A percentile compares a stretch with the other conserved stretches of the same genome.
These are phyloP conservation scores for Heliothis peltigera DNA, from an alignment of 2,888 invertebrate species.

Conservation along the genomic window DNA sequence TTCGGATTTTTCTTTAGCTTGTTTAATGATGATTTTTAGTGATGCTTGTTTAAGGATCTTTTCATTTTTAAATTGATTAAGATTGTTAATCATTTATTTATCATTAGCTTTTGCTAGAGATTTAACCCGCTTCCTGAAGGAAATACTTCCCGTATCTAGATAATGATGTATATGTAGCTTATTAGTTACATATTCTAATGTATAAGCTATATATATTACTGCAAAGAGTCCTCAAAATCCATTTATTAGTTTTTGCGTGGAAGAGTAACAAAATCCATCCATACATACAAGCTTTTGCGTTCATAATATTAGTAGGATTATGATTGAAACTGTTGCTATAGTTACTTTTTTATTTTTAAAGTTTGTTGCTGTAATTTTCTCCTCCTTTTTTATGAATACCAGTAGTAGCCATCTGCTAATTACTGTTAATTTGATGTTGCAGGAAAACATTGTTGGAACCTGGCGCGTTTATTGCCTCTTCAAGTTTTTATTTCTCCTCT, in stretches of 20 bases:
- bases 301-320: no score
- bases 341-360: neutral
- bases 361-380: neutral
- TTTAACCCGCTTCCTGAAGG: no score
- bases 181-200: no score
- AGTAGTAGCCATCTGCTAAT: neutral
- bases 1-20: constrained; percentile 2
- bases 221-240: no score
- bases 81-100: neutral
- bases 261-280: no score
- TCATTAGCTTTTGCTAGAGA: no score
- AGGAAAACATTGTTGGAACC: neutral
- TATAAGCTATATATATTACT: no score
- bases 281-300: no score
- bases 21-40: neutral
- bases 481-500: neutral
- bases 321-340: neutral
- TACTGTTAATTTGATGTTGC: neutral
- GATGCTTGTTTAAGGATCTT: neutral
- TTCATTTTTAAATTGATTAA: neutral
- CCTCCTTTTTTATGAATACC: no score
- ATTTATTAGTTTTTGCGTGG: no score
- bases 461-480: neutral
- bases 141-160: no score
- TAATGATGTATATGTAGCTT: no score